Conservation (phyloP, 2,888 invertebrate genomes). For the Didymodactylos carnosus region DNA sequence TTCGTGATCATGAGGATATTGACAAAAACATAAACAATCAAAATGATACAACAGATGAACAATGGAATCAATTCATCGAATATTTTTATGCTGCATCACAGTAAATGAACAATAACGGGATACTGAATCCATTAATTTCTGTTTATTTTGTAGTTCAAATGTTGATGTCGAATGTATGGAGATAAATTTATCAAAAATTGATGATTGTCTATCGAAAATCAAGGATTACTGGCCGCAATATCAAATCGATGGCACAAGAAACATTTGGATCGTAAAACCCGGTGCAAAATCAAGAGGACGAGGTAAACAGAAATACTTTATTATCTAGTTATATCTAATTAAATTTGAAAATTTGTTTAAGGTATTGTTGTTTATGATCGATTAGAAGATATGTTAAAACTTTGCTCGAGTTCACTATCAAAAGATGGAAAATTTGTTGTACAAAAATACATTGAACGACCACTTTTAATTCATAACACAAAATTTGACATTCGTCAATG, state of each 20-base stretch:
- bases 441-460: constrained; percentile 81
- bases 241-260: constrained; percentile 55
- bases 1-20: constrained; percentile 47
- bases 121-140: not conserved
- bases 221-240: constrained; percentile 48
- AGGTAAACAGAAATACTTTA: constrained; percentile 24
- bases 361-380: constrained; percentile 69
- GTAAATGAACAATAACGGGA: not conserved
- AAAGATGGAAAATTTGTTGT: constrained; percentile 50
- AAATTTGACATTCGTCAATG: constrained; percentile 88
- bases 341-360: constrained; percentile 11
- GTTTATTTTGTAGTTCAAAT: not conserved
- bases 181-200: not conserved
- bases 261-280: constrained; percentile 84
- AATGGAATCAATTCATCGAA: constrained; percentile 8
- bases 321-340: not conserved
- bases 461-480: constrained; percentile 64
- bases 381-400: constrained; percentile 57
- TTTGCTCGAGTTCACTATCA: constrained; percentile 38
- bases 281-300: constrained; percentile 75
- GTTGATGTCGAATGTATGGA: not conserved
- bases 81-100: constrained; percentile 13
- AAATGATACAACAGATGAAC: not conserved
- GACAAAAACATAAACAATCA: constrained; percentile 31
- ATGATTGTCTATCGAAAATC: not conserved